Conservation (phyloP, 2,888 invertebrate species). For the Patella ulyssiponensis region DNA sequence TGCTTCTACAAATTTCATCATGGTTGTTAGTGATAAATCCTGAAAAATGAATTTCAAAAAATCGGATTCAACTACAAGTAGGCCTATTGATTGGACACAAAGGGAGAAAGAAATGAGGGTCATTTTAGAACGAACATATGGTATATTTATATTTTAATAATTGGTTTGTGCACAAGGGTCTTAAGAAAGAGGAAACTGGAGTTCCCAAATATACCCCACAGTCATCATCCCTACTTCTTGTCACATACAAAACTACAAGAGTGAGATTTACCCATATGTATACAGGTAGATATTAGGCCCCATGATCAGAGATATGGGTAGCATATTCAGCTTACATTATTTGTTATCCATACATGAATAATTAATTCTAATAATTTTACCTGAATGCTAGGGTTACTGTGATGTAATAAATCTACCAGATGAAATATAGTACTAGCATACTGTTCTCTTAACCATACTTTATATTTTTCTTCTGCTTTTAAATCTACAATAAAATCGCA, state of each 20-base stretch:
- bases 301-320: no score
- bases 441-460: constrained; percentile 80
- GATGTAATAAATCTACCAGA: constrained; percentile 77
- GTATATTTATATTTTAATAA: no score
- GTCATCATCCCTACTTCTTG: no score
- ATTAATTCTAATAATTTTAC: constrained; percentile 31
- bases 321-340: background rate
- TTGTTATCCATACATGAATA: background rate
- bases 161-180: no score
- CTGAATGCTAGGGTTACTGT: constrained; percentile 72
- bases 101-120: no score
- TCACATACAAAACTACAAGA: no score
- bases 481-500: constrained; percentile 20
- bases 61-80: background rate
- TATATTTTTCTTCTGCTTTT: constrained; percentile 64
- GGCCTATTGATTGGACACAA: no score
- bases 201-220: no score
- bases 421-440: constrained; percentile 80
- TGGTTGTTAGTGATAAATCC: constrained; percentile 80
- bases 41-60: constrained; percentile 64
- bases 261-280: no score
- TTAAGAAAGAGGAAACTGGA: no score
- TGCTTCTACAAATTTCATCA: constrained; percentile 81
- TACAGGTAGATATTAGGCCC: no score
- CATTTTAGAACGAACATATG: no score